Base-by-base conservation (phyloP, 2,113 vertebrate species). In the Tetraodon nigroviridis region DNA sequence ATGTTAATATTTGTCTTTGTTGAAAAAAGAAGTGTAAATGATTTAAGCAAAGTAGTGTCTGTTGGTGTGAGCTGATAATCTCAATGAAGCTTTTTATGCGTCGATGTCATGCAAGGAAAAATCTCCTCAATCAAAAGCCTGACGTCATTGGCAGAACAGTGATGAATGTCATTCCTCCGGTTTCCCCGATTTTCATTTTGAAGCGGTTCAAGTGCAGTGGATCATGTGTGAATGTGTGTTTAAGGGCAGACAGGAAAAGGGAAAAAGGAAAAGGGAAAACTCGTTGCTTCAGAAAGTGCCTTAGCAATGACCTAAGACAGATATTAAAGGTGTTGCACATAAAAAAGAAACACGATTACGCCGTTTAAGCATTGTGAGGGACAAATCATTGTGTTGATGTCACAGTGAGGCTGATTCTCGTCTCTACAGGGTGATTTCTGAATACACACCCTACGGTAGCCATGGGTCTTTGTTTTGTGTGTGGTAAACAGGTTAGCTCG, bases 201-300 rank as follows among this genome's bases (percentile, higher is more conserved):
- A 57, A 22, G 21, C 29, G 42, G n/a, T 8, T 66, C 52, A 24
- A 54, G 51, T 52, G 53, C 22, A 61, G 58, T 44, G 52, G 40
- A 51, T 64, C 2, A 63, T 53, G 51, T 68, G 52, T 66, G 44
- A 51, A 61, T 22, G 46, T n/a, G 46, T 16, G 15, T 53, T 12
- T 48, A 63, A 55, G 24, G 42, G 27, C 54, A 69, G 55, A 19
- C 8, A 21, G 44, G 37, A 8, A 6, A 49, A 12, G 47, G 37
- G 7, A 19, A 46, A 46, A 18, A 21, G 44, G 37, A 8, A 6
- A 49, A 12, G 47, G 37, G 7, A 19, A 46, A 46, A 18, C 46
- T 20, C 1, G 17, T 62, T 61, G 64, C 37, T 71, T 44, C 50
- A 58, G 46, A 51, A 41, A 76, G 84, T 86, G 84, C 84, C 84